Evolutionary conservation across 2,113 vertebrate species (phyloP).

Genomic region (Pachycephala philippinensis): DNA sequence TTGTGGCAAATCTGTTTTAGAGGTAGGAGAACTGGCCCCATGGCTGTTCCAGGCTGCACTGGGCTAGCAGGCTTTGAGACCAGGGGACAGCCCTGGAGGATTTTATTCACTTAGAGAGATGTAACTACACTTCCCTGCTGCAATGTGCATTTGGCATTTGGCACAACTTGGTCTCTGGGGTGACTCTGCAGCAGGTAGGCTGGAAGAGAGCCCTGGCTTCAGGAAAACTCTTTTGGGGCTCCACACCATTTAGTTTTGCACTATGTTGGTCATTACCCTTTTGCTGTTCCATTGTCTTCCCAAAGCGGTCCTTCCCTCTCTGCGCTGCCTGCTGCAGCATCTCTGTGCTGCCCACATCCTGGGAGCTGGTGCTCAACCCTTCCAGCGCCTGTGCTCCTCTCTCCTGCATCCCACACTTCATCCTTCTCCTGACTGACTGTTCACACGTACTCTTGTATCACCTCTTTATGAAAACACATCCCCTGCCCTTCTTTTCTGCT

Average conservation of each 20-base stretch:
- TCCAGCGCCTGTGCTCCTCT: background rate
- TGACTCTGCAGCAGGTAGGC: background rate
- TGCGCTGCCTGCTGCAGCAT: background rate
- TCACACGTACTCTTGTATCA: background rate
- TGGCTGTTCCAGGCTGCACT: background rate
- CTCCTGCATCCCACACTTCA: background rate
- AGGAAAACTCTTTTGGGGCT: background rate
- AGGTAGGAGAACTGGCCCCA: background rate
- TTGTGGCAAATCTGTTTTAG: background rate
- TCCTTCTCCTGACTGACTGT: background rate
- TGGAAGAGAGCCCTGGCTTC: background rate
- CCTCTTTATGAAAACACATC: constrained; percentile 17
- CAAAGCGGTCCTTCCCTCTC: background rate
- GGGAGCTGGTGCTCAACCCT: background rate
- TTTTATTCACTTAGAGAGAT: background rate
- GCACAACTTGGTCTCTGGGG: background rate
- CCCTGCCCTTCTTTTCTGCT: background rate
- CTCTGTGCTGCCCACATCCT: background rate
- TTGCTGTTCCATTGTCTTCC: background rate
- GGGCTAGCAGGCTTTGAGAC: background rate
- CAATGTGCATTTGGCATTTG: rapidly evolving
- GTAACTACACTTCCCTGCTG: background rate
- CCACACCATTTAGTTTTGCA: background rate
- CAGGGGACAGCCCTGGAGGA: background rate
- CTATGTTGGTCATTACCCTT: background rate